Evolutionary conservation across 2,113 vertebrate genomes (phyloP).

Genomic region (Capra hircus): DNA sequence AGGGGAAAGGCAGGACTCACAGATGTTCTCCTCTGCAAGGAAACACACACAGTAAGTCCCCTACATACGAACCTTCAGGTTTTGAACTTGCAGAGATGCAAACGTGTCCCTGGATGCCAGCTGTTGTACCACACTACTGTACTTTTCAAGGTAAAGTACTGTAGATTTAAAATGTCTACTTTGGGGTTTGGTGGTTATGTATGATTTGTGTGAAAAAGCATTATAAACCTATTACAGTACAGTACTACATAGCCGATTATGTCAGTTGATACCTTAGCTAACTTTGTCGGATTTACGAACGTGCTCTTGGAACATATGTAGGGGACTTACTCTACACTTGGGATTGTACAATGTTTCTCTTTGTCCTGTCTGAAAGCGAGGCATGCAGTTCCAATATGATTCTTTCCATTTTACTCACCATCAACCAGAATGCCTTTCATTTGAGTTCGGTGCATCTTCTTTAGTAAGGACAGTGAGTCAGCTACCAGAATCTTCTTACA

Average conservation of each 20-base stretch:
- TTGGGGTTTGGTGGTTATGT: background rate
- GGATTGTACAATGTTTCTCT: background rate
- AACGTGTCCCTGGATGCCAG: background rate
- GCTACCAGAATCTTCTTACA: constrained; percentile 99
- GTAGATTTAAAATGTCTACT: background rate
- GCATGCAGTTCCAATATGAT: rapidly evolving
- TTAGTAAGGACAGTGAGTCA: constrained; percentile 93
- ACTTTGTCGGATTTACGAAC: background rate
- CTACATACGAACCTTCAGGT: background rate
- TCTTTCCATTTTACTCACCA: constrained; percentile 79
- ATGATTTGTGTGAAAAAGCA: background rate
- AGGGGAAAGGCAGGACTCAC: constrained; percentile 92
- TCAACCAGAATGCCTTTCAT: constrained; percentile 93
- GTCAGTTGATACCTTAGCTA: background rate
- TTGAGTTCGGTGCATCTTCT: constrained; percentile 97
- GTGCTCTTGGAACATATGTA: background rate
- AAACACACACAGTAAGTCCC: constrained; percentile 23
- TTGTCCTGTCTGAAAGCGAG: background rate
- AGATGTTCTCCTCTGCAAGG: constrained; percentile 94
- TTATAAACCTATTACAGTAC: background rate
- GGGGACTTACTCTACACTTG: background rate
- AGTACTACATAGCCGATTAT: background rate
- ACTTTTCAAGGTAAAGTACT: background rate
- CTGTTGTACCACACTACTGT: background rate
- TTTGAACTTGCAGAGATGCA: background rate